phyloP scores from a whole-genome alignment of 2,113 vertebrate species.

The Xiphophorus couchianus region DNA sequence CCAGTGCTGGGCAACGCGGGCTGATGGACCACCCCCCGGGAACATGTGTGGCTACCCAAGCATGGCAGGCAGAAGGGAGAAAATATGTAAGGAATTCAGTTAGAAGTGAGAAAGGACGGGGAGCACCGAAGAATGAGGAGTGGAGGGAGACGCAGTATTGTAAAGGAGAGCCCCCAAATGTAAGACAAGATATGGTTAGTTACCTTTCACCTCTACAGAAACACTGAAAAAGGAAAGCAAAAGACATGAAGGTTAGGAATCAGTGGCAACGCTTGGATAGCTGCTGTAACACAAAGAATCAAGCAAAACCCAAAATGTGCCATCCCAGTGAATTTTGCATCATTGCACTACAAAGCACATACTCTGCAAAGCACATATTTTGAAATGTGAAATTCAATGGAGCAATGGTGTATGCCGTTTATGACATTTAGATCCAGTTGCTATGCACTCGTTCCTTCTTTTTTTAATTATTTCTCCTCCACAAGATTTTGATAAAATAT shows the following conservation, averaged over 20 bases:
- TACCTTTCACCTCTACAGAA: conserved; percentile 33
- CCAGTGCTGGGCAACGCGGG: conserved; percentile 50
- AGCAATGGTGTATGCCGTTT: no score
- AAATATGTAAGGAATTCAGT: not conserved
- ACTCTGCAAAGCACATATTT: no score
- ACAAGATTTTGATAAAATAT: no score
- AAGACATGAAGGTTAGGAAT: conserved; percentile 2
- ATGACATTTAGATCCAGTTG: no score
- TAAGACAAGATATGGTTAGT: conserved; percentile 56
- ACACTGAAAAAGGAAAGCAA: conserved; percentile 13
- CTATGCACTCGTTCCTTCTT: no score
- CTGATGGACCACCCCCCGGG: conserved; percentile 58
- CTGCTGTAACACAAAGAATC: not conserved
- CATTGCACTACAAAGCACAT: no score
- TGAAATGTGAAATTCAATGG: no score
- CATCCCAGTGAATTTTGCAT: no score
- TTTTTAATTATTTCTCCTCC: no score
- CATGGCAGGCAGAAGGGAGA: conserved; percentile 44
- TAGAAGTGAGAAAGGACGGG: conserved; percentile 16
- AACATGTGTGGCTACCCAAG: conserved; percentile 49
- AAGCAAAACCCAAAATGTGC: not conserved
- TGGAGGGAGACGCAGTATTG: conserved; percentile 28
- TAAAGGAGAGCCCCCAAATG: conserved; percentile 19
- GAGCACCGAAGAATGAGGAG: conserved; percentile 23
- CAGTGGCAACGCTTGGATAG: not conserved